Base-by-base conservation (phyloP, 2,888 invertebrate species). In the Cyclophora punctaria region DNA sequence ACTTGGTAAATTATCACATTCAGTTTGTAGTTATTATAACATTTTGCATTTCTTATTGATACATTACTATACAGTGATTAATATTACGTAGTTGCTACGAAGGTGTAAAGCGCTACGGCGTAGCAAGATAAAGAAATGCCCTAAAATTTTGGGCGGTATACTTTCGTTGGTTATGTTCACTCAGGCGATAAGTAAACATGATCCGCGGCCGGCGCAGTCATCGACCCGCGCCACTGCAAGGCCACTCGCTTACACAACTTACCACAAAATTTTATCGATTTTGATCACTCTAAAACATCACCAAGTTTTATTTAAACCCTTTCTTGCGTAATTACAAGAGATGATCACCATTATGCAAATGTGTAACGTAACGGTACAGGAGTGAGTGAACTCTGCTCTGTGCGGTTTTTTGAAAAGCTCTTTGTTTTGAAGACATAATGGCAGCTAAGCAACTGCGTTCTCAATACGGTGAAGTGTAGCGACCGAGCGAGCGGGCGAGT, bases 231-330 rank as follows among this genome's bases (percentile, higher is more conserved):
- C 58, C 64, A 67, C 72, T 62, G 66, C 83, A 83, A 86, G 83
- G 84, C 85, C 84, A 83, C 64, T 73, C 77, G 75, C 85, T 83
- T 84, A 82, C 80, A 82, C 83, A 83, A 83, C 78, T 69, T 57
- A 58, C 67, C 68, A 75, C 70, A 48, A 72, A 71, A 76, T 68
- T 73, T 75, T 75, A 75, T 76, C 69, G 68, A 69, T 67, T 71
- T 64, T 60, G 60, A 64, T 64, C 56, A 66, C 59, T 62, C 57
- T 46, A 57, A 58, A 51, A 51, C 45, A 56, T 56, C 46, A 37
- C 45, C 44, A 52, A 55, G 53, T 50, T 46, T 54, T 49, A 53
- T 55, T 35, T 3, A 47, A 53, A 51, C 55, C 53, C 55, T 56
- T 51, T 45, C 40, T 57, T 52, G 51, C 49, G 46, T 49, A 53